A percentile compares a stretch with the other conserved stretches of the same genome.
Conservation (phyloP, 1,140 invertebrate species). For the Chionoecetes opilio region DNA sequence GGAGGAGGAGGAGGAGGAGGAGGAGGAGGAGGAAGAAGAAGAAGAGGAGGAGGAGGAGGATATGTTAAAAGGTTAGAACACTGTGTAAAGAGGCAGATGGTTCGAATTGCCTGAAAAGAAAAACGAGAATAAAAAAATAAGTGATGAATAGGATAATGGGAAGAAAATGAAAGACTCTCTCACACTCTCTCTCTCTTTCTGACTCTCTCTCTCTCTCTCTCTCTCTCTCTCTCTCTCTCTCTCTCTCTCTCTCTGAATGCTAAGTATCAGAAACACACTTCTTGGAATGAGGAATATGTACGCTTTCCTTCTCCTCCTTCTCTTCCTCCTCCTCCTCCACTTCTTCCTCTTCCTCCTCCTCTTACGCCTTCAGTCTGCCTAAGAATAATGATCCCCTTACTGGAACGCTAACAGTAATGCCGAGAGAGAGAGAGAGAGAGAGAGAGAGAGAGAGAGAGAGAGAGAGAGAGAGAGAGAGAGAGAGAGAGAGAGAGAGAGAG, state of each 20-base stretch:
- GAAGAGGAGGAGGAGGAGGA: no score
- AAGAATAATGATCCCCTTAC: background rate
- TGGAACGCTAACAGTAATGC: background rate
- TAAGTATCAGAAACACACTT: background rate
- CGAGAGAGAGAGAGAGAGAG: background rate
- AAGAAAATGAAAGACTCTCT: no score
- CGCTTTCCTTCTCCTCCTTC: background rate
- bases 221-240: constrained; percentile 27
- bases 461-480: constrained; percentile 27
- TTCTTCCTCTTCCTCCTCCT: background rate
- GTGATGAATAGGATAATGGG: no score
- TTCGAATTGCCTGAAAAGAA: no score
- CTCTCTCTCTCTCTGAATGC: background rate
- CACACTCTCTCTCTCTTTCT: background rate
- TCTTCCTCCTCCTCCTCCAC: background rate
- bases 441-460: background rate
- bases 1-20: no score
- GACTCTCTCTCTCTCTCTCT: background rate
- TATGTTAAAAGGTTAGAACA: no score
- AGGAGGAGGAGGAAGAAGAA: no score
- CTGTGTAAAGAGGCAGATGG: no score
- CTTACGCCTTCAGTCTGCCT: background rate
- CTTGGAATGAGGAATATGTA: background rate
- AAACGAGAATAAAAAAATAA: no score
- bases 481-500: background rate